Evolutionary conservation across 2,888 invertebrate genomes (phyloP), one percentile per base, ranked within the genome.

Genomic region (Nomada hirtipes): DNA sequence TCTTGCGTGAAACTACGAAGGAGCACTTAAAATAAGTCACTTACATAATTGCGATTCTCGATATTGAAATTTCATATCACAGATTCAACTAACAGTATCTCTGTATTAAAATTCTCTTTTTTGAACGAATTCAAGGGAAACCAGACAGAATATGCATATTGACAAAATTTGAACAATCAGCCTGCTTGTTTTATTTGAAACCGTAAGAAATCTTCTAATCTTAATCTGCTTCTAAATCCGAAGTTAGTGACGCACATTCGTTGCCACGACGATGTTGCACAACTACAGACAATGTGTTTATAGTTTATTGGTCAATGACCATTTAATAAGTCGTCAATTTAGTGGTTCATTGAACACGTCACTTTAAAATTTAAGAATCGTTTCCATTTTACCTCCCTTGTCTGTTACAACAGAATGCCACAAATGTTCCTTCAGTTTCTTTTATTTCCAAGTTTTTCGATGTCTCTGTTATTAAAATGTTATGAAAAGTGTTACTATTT

Each of bases 241-340:
- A 60, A 47, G 36, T 36, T 50, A 20, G 18, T 13, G n/a, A 9
- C 26, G 15, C 36, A 44, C 9, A 20, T 59, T 53, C 26, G 26
- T 55, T 36, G 44, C 55, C 60, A 11, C 57, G 23, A 68, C 70
- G 70, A 74, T 59, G 64, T 42, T 29, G 50, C 67, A 53, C n/a
- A 60, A 20, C 65, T 42, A 36, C 20, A 13, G 20, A 13, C 15
- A 4, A 47, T 23, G 60, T 52, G 29, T 29, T 29, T 7, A 29
- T 29, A 29, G 42, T 70, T 76, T 71, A 74, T 77, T 80, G 77
- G 72, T 78, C 81, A 73, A 77, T 20, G 83, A 83, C 67, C 70
- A 78, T 75, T 76, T 69, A 77, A 77, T 75, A 80, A 77, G n/a
- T 47, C 36, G 69, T 52, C 57, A 77, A 77, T 83, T 80, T 68